Base-by-base conservation (phyloP, 1,140 invertebrate genomes). In the Prorops nasuta region DNA sequence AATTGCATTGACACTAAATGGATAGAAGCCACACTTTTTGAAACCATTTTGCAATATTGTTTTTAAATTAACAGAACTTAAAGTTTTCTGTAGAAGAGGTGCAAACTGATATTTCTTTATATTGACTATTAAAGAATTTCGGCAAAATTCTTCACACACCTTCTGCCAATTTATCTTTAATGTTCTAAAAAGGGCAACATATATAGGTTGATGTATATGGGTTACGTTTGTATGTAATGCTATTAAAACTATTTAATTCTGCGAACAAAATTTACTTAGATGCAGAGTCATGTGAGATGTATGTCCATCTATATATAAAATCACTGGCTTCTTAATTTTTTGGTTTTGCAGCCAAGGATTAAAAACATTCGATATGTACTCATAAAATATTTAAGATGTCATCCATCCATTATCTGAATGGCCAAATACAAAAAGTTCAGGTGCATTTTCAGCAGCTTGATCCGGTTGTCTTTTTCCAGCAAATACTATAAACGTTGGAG, bases 311-410 rank as follows among this genome's bases (percentile, higher is more conserved):
- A 15, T 35, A 35, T 35, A 19, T n/a, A 74, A 48, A 34, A 66
- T 56, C 12, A 74, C 58, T 34, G 70, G 69, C 31, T 38, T 38
- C 55, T 47, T 37, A 19, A 73, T 64, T 39, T 58, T 51, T 55
- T 66, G 12, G 44, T 35, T 51, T 6, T 4, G 3, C 31, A 73
- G 14, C 60, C 66, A 73, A 39, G 58, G 65, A 51, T 66, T 8
- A 56, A 74, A 72, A 14, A 64, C 57, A 58, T 74, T 67, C 20
- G 58, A 48, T n/a, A 74, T 51, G 49, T 67, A 75, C 54, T 75
- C 66, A 53, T 64, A 75, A 56, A 74, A 76, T 16, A 49, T 37
- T 60, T 58, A 55, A 28, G 36, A 60, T 31, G 32, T 71, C 72
- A 73, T 74, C 74, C 74, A 76, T 4, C 72, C 67, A 37, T 50